Percentiles rank a stretch among this genome's conserved stretches.
Conservation (phyloP, 2,888 invertebrate species). For the Polyommatus iphigenia region DNA sequence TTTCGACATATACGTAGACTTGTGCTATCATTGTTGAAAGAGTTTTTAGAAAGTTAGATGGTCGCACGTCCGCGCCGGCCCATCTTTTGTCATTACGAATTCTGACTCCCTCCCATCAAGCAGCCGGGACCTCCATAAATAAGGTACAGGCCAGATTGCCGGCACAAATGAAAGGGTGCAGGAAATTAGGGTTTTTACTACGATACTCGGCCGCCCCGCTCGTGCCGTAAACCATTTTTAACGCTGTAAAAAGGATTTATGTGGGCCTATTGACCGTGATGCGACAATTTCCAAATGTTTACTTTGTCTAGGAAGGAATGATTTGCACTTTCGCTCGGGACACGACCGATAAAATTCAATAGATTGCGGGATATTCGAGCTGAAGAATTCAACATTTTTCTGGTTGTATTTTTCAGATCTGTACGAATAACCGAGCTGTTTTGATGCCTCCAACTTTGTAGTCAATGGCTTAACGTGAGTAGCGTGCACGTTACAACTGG, state of each 20-base stretch:
- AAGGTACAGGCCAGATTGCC: constrained; percentile 76
- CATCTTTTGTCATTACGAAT: constrained; percentile 76
- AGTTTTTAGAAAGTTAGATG: constrained; percentile 35
- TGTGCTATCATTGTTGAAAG: no score
- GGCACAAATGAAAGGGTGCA: constrained; percentile 79
- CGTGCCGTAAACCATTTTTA: constrained; percentile 73
- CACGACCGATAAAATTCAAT: constrained; percentile 20
- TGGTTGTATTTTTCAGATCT: not conserved
- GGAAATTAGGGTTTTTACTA: constrained; percentile 79
- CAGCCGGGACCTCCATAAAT: constrained; percentile 73
- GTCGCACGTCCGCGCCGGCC: constrained; percentile 53
- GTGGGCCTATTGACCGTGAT: constrained; percentile 43
- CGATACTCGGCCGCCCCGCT: constrained; percentile 63
- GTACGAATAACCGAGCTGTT: not conserved
- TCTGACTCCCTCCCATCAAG: constrained; percentile 74
- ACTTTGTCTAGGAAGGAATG: constrained; percentile 24
- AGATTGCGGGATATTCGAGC: not conserved
- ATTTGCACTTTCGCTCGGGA: constrained; percentile 17
- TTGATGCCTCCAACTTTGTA: not conserved
- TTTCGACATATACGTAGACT: no score
- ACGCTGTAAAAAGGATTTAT: constrained; percentile 64
- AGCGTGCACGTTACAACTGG: not conserved
- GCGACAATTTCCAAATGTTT: constrained; percentile 32
- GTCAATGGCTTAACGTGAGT: not conserved
- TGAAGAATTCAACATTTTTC: not conserved